Percentiles rank a stretch among this genome's conserved stretches.
Evolutionary conservation across 1,140 invertebrate genomes (phyloP).

Genomic region (Magallana ariakensis): DNA sequence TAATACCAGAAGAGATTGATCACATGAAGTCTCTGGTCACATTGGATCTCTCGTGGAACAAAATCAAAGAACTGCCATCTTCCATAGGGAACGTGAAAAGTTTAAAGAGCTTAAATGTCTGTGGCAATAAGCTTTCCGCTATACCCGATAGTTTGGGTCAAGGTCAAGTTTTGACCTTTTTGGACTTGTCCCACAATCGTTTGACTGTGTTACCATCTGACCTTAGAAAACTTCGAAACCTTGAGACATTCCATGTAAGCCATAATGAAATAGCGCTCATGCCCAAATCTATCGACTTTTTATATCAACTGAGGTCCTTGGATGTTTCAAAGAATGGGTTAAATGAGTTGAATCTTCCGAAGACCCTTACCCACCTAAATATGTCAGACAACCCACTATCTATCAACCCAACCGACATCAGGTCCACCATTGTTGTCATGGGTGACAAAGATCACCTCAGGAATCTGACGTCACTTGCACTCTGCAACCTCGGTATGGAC

Average conservation of each 20-base stretch:
- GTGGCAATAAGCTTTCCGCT: slow-evolving; percentile 70
- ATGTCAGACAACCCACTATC: slow-evolving; percentile 75
- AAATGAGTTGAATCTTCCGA: slow-evolving; percentile 74
- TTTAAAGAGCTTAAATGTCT: slow-evolving; percentile 71
- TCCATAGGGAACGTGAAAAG: slow-evolving; percentile 71
- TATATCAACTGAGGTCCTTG: slow-evolving; percentile 71
- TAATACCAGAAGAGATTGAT: slow-evolving; percentile 71
- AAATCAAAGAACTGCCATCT: slow-evolving; percentile 73
- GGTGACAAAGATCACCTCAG: slow-evolving; percentile 74
- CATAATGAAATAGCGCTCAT: slow-evolving; percentile 75
- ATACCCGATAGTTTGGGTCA: slow-evolving; percentile 70
- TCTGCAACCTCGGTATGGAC: slow-evolving; percentile 72
- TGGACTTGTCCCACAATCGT: slow-evolving; percentile 74
- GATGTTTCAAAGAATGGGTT: slow-evolving; percentile 72
- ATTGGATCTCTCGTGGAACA: slow-evolving; percentile 74
- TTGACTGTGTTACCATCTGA: slow-evolving; percentile 69
- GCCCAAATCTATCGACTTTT: slow-evolving; percentile 72
- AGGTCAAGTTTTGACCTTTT: slow-evolving; percentile 69
- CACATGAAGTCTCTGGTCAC: slow-evolving; percentile 73
- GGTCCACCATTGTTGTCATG: slow-evolving; percentile 72
- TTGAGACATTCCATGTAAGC: slow-evolving; percentile 72
- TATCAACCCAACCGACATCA: slow-evolving; percentile 68
- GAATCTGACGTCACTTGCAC: slow-evolving; percentile 70
- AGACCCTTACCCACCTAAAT: slow-evolving; percentile 69
- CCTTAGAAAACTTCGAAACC: slow-evolving; percentile 72